These are phyloP conservation scores for Dromococcyx pavoninus DNA, from an alignment of 2,797 vertebrate genomes.

Conservation along the genomic window DNA sequence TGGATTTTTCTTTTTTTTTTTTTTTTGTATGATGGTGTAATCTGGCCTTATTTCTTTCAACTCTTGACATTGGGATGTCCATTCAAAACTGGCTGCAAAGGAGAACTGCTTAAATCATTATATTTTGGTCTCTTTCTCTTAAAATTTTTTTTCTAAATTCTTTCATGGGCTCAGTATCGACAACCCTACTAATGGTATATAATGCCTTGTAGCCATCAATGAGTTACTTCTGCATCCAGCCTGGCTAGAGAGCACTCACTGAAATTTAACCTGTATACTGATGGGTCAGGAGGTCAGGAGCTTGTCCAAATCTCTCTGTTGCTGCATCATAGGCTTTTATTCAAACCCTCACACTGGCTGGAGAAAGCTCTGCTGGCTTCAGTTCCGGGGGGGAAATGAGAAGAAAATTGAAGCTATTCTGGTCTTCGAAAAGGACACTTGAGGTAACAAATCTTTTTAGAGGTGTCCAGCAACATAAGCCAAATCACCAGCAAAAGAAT, in stretches of 20 bases:
- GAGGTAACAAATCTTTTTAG: constrained; percentile 7
- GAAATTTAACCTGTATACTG: background rate
- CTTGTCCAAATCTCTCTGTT: background rate
- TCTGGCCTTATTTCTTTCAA: background rate
- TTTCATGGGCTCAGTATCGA: background rate
- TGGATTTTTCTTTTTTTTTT: background rate
- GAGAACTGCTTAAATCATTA: background rate
- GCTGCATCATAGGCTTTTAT: background rate
- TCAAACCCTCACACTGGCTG: background rate
- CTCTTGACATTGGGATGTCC: background rate
- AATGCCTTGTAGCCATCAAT: background rate
- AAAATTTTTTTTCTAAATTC: background rate
- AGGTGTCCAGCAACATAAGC: background rate
- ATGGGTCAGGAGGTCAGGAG: background rate
- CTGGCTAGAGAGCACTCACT: background rate
- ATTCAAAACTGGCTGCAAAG: background rate
- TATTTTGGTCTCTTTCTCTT: background rate
- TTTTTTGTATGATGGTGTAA: background rate
- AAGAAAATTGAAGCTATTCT: constrained; percentile 4
- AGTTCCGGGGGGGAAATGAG: background rate
- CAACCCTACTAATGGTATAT: background rate
- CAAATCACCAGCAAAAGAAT: background rate
- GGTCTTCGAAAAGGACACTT: background rate
- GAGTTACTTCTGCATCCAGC: background rate
- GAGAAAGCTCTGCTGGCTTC: background rate